Evolutionary conservation across 2,113 vertebrate species (phyloP), one percentile per base, ranked within the genome.

Genomic region (Microcebus tavaratra): DNA sequence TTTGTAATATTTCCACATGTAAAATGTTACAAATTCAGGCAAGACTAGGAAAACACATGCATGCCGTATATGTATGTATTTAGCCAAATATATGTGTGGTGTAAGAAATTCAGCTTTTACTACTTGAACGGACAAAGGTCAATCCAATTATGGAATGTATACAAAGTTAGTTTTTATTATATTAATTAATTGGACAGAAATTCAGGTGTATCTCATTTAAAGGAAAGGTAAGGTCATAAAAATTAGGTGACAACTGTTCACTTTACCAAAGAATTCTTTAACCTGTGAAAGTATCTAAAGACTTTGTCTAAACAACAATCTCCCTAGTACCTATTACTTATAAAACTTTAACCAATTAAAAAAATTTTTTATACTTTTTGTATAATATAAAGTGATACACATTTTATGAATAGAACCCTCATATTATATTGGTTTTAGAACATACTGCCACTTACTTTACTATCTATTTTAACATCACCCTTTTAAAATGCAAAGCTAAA

Each of bases 71-170:
- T 61, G 21, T 59, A 42, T 53, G 9, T 63, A 53, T 42, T 53
- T 80, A 42, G 42, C 48, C 63, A 53, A 39, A 39, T 45, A 78
- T 78, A 75, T 48, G 29, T 34, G 1, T 68, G 48, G 25, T 94
- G 42, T 1, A 89, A 94, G 55, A 92, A 90, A 57, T 87, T 94
- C 70, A 92, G 57, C 15, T 93, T 94, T 96, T 93, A 29, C 79
- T 88, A 75, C 29, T 53, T 88, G 53, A 94, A 15, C 81, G n/a
- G 36, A 94, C 48, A 94, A 90, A 86, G 8, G 59, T 57, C 48
- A 72, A 95, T 50, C 6, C 21, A 88, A 87, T 75, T 50, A 80
- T 15, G 42, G 42, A 94, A 76, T 65, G 48, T 70, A 63, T 63
- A 63, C 29, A 90, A 88, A 75, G 36, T 88, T 67, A 93, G 29